Percentiles rank a stretch among this genome's conserved stretches.
Conservation (phyloP, 2,888 invertebrate species). For the Lamellibrachia columna region DNA sequence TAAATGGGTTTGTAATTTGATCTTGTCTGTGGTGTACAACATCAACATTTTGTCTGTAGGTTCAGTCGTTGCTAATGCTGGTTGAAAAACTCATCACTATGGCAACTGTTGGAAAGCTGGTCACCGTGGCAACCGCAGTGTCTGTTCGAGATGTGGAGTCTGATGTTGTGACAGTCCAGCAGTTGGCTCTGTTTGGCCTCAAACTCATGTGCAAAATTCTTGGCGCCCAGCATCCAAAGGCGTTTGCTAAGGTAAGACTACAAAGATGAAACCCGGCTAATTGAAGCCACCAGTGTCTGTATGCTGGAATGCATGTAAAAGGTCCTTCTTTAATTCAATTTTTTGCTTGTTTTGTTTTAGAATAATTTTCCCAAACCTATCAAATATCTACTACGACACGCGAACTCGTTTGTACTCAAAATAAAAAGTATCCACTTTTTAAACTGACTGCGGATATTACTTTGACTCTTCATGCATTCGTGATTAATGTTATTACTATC, state of each 20-base stretch:
- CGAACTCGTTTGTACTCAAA: no score
- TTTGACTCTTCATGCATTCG: no score
- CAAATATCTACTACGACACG: no score
- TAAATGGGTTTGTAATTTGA: no score
- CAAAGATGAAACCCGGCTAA: background rate
- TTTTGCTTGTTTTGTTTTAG: no score
- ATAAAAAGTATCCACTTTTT: no score
- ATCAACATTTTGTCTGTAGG: background rate
- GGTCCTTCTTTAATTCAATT: no score
- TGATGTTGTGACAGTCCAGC: slow-evolving; percentile 76
- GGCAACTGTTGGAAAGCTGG: slow-evolving; percentile 34
- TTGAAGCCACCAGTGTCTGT: background rate
- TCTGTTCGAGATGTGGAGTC: slow-evolving; percentile 68
- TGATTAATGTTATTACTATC: no score
- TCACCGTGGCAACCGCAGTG: slow-evolving; percentile 20
- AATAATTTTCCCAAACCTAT: no score
- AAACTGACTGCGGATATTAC: no score
- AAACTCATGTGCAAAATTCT: slow-evolving; percentile 83
- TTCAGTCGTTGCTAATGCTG: slow-evolving; percentile 43
- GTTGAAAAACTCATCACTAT: slow-evolving; percentile 47
- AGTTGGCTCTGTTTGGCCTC: slow-evolving; percentile 83
- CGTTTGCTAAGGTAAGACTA: slow-evolving; percentile 69
- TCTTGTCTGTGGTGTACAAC: no score
- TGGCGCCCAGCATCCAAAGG: slow-evolving; percentile 74
- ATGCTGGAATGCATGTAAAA: background rate